Percentiles rank a stretch among this genome's conserved stretches.
These are phyloP conservation scores for Lasioglossum leucozonium DNA, from an alignment of 2,888 invertebrate species.

Conservation along the genomic window DNA sequence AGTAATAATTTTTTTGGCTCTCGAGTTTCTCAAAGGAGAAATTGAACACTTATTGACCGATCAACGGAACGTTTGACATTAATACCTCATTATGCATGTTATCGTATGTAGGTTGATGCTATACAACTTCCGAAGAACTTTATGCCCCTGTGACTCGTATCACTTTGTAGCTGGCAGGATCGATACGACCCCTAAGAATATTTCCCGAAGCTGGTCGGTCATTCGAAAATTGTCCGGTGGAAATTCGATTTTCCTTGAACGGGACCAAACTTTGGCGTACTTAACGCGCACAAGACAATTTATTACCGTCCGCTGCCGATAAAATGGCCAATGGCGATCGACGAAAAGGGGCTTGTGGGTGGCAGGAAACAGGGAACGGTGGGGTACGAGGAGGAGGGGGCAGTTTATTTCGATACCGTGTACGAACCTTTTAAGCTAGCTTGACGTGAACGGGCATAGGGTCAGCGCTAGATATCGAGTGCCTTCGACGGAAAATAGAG, in stretches of 20 bases:
- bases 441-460: slow-evolving; percentile 18
- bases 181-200: slow-evolving; percentile 13
- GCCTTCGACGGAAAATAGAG: slow-evolving; percentile 49
- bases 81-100: slow-evolving; percentile 2
- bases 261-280: background rate
- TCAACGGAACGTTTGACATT: background rate
- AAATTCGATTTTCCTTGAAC: background rate
- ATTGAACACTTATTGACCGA: background rate
- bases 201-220: background rate
- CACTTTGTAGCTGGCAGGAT: background rate
- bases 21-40: background rate
- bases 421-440: slow-evolving; percentile 29
- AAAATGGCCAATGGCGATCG: background rate
- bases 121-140: slow-evolving; percentile 5
- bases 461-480: slow-evolving; percentile 30
- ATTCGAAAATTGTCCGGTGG: background rate
- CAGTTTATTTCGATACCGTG: slow-evolving; percentile 26
- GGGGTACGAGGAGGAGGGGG: background rate
- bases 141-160: slow-evolving; percentile 7
- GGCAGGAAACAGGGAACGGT: background rate
- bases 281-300: background rate
- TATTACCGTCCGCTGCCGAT: background rate
- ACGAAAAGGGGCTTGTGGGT: background rate
- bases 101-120: background rate
- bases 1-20: background rate